Conservation (phyloP, 2,113 vertebrate genomes). For the Rallus limicola region DNA sequence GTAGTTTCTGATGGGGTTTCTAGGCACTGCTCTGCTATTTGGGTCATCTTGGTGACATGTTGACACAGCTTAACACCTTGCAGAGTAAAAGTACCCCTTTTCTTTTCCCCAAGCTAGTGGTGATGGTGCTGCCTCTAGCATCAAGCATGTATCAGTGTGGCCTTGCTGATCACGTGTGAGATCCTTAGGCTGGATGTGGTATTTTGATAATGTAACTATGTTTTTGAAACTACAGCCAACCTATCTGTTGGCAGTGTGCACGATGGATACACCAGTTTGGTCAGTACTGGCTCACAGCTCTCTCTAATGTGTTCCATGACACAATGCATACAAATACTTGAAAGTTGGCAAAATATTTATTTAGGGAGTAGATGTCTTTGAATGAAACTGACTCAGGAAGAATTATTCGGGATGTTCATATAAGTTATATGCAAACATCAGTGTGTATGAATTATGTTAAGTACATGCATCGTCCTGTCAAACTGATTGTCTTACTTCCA, state of each 20-base stretch:
- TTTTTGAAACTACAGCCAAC: neutral
- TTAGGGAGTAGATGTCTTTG: neutral
- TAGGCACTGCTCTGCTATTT: neutral
- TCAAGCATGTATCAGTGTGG: fast-evolving
- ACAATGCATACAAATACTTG: neutral
- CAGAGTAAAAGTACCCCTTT: neutral
- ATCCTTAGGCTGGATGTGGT: neutral
- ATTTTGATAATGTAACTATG: neutral
- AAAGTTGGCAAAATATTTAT: neutral
- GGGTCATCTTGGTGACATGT: neutral
- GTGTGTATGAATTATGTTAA: neutral
- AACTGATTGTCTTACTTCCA: neutral
- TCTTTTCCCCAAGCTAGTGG: neutral
- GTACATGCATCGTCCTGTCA: fast-evolving
- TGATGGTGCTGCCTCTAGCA: neutral
- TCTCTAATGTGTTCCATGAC: neutral
- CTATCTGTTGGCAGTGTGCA: neutral
- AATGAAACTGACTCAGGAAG: neutral
- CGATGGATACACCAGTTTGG: neutral
- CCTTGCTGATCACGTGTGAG: neutral
- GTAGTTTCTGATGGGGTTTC: neutral
- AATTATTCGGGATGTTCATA: neutral
- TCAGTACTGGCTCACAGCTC: neutral
- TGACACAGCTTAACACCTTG: neutral
- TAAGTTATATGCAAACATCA: neutral